These are phyloP conservation scores for Philonicus albiceps DNA, from an alignment of 2,888 invertebrate genomes.

Conservation along the genomic window DNA sequence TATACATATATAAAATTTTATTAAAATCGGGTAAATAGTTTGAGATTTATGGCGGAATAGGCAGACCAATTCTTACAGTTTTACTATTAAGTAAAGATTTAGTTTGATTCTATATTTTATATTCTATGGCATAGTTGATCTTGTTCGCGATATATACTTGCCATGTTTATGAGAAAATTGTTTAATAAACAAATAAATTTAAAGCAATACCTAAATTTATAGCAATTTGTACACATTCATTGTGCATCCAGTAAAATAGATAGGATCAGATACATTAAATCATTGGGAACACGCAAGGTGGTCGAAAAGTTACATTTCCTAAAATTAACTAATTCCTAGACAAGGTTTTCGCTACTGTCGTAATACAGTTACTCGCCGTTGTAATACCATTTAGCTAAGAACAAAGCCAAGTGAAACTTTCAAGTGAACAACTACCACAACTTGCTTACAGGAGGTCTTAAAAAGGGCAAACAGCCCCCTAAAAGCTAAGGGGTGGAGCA, in stretches of 20 bases:
- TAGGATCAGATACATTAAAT: neutral
- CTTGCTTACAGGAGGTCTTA: neutral
- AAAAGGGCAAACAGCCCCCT: neutral
- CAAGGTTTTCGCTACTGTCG: neutral
- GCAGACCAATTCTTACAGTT: too few relatives aligned
- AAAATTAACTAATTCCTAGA: neutral
- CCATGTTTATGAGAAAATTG: too few relatives aligned
- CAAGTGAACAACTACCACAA: slow-evolving; percentile 21
- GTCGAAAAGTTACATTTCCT: neutral
- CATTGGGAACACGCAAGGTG: neutral
- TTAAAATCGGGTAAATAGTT: too few relatives aligned
- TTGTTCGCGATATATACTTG: too few relatives aligned
- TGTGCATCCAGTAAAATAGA: neutral
- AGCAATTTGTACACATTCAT: neutral
- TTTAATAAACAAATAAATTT: too few relatives aligned
- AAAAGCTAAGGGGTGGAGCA: neutral
- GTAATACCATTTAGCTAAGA: neutral
- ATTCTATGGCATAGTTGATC: too few relatives aligned
- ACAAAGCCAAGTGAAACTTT: neutral
- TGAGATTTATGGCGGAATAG: too few relatives aligned
- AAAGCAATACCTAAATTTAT: neutral
- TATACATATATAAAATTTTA: too few relatives aligned
- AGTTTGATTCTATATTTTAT: too few relatives aligned
- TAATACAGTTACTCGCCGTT: neutral
- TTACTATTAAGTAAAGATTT: too few relatives aligned